Conservation (phyloP, 2,888 invertebrate species). For the Sinotaia quadrata region DNA sequence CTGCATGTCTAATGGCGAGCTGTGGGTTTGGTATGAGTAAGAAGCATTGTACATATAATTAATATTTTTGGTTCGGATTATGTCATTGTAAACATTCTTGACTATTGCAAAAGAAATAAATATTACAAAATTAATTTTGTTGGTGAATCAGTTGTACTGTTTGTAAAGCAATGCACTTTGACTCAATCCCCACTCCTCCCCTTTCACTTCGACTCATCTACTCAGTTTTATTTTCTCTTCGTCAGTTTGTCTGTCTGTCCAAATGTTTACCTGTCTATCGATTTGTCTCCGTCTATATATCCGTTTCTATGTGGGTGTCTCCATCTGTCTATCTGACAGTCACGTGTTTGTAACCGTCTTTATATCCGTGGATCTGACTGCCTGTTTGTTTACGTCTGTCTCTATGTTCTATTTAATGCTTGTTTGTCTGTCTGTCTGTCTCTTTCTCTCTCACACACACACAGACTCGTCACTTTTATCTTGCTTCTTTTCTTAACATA, state of each 20-base stretch:
- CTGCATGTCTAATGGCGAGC: too few species aligned
- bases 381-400: constrained; percentile 5
- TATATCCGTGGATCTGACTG: neutral
- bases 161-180: too few species aligned
- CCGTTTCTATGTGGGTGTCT: constrained; percentile 3
- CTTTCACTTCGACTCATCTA: neutral
- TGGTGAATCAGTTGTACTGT: too few species aligned
- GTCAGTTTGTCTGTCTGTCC: neutral
- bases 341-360: neutral
- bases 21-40: too few species aligned
- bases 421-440: constrained; percentile 8
- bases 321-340: neutral
- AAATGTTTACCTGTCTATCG: neutral
- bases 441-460: neutral
- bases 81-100: too few species aligned
- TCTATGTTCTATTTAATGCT: too few species aligned
- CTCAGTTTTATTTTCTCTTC: neutral
- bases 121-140: too few species aligned
- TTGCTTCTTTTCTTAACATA: too few species aligned
- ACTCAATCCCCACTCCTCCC: neutral
- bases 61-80: too few species aligned
- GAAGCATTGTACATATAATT: too few species aligned
- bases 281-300: neutral
- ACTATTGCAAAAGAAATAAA: too few species aligned
- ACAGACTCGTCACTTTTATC: neutral